phyloP scores from a whole-genome alignment of 2,888 invertebrate species.

The Cantharis lateralis region DNA sequence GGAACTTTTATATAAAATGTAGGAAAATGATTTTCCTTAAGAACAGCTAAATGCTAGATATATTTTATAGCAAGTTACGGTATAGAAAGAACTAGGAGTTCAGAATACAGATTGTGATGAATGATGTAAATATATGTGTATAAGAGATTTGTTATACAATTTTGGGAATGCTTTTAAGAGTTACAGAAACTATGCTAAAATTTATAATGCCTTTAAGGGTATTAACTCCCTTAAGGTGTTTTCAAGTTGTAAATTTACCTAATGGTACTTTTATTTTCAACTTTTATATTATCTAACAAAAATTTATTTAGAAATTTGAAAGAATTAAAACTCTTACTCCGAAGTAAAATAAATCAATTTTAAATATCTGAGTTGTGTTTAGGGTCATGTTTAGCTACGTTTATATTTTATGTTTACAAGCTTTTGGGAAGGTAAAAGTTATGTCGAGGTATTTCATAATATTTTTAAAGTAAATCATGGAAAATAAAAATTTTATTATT shows the following conservation, averaged over 20 bases:
- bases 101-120: not conserved
- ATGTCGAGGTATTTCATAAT: not conserved
- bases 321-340: not conserved
- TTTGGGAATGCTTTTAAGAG: slow-evolving; percentile 3
- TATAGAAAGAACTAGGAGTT: not conserved
- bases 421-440: not conserved
- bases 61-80: not conserved
- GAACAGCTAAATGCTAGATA: not conserved
- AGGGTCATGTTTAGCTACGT: not conserved
- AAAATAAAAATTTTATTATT: not conserved
- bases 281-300: not conserved
- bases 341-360: not conserved
- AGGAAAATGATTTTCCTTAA: not conserved
- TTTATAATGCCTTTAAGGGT: not conserved
- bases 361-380: not conserved
- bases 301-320: not conserved
- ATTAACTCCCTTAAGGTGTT: not conserved
- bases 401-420: not conserved
- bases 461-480: not conserved
- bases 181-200: not conserved
- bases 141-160: slow-evolving; percentile 2
- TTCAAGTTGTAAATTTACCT: not conserved
- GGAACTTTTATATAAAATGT: not conserved
- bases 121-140: not conserved
- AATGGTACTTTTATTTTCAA: not conserved